Evolutionary conservation across 2,113 vertebrate genomes (phyloP).

Genomic region (Rynchops niger): DNA sequence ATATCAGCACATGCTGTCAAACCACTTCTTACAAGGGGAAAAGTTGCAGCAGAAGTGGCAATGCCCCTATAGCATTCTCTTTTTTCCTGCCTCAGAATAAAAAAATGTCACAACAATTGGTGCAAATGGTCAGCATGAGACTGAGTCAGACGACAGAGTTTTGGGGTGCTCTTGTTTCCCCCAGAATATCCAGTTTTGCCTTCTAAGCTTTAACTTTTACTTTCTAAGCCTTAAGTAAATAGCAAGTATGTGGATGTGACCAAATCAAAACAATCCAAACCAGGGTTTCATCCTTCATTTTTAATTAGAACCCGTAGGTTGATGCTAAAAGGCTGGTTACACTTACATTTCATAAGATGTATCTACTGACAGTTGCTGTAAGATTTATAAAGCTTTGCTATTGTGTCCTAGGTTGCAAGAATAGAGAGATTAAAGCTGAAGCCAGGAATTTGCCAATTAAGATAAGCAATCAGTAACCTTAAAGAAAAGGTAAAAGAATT

Average conservation of each 20-base stretch:
- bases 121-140: not conserved
- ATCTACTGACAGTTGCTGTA: not conserved
- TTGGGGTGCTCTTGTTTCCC: not conserved
- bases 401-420: not conserved
- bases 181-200: not conserved
- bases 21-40: not conserved
- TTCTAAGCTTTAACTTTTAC: not conserved
- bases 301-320: not conserved
- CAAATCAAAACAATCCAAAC: not conserved
- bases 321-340: not conserved
- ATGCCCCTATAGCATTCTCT: not conserved
- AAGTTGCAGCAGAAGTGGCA: not conserved
- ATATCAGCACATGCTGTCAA: not conserved
- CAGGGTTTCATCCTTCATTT: not conserved
- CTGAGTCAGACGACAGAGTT: not conserved
- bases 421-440: conserved; percentile 5
- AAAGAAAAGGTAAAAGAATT: not conserved
- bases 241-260: not conserved
- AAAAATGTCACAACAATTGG: not conserved
- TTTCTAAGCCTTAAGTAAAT: not conserved
- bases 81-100: not conserved
- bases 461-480: not conserved
- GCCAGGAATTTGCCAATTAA: not conserved
- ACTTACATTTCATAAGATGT: not conserved
- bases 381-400: not conserved